phyloP scores from a whole-genome alignment of 2,888 invertebrate genomes.

The Campopleginae sp. region DNA sequence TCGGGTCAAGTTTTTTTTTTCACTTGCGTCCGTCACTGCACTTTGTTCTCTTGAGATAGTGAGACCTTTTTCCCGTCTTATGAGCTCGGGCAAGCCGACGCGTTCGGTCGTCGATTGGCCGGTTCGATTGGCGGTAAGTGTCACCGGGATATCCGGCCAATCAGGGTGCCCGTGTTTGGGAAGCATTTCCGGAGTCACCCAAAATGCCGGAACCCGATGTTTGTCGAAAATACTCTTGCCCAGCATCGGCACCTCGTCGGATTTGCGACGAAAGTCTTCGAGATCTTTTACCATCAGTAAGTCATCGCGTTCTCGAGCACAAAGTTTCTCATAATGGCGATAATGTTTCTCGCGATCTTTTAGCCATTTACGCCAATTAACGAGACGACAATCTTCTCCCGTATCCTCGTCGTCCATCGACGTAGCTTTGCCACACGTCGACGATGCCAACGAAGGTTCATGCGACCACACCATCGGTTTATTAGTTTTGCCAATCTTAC shows the following conservation, averaged over 20 bases:
- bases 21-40: conserved; percentile 46
- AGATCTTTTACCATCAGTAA: conserved; percentile 72
- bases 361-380: conserved; percentile 78
- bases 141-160: conserved; percentile 68
- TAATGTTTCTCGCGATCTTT: conserved; percentile 68
- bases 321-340: conserved; percentile 51
- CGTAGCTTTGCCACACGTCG: conserved; percentile 32
- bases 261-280: conserved; percentile 70
- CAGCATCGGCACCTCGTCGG: conserved; percentile 68
- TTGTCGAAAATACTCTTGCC: conserved; percentile 78
- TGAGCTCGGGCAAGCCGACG: conserved; percentile 71
- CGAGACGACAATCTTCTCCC: conserved; percentile 73
- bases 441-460: not conserved
- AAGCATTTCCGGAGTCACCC: conserved; percentile 69
- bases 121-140: conserved; percentile 67
- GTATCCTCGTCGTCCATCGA: conserved; percentile 25
- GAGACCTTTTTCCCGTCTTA: conserved; percentile 73
- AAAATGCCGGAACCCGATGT: conserved; percentile 77
- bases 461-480: conserved; percentile 25
- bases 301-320: conserved; percentile 69
- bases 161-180: conserved; percentile 63
- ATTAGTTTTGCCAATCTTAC: conserved; percentile 73
- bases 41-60: not conserved
- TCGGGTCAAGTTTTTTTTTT: conserved; percentile 67
- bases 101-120: conserved; percentile 68